phyloP scores from a whole-genome alignment of 2,113 vertebrate genomes.

The Capra hircus region DNA sequence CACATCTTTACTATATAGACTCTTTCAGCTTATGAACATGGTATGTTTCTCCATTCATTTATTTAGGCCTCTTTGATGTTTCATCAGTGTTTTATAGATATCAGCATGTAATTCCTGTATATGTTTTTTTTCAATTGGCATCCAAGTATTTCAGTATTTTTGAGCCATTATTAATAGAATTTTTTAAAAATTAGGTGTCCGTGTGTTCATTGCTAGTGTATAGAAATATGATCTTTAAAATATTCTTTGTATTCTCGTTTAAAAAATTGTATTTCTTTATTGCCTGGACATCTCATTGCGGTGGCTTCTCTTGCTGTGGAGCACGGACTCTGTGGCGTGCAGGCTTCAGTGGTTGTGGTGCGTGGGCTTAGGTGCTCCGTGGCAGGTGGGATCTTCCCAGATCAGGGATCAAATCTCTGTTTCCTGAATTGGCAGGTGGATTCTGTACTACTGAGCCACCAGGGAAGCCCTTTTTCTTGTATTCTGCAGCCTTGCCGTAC shows the following conservation, averaged over 20 bases:
- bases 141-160: neutral
- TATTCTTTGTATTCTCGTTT: neutral
- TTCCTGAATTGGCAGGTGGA: neutral
- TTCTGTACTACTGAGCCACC: neutral
- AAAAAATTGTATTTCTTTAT: neutral
- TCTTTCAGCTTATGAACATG: neutral
- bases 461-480: neutral
- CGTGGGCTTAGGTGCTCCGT: neutral
- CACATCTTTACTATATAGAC: neutral
- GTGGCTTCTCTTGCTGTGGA: neutral
- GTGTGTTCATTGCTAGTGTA: neutral
- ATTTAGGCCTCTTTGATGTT: neutral
- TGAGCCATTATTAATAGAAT: neutral
- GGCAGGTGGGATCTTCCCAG: neutral
- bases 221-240: neutral
- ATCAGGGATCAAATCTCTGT: neutral
- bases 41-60: neutral
- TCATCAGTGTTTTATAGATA: neutral
- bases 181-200: neutral
- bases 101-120: neutral
- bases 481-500: neutral
- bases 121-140: neutral
- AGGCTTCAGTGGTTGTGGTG: neutral
- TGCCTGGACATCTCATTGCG: accelerated
- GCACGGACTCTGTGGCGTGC: accelerated